These are phyloP conservation scores for Eueremaeus valkanovi DNA, from an alignment of 2,888 invertebrate genomes.

Conservation along the genomic window DNA sequence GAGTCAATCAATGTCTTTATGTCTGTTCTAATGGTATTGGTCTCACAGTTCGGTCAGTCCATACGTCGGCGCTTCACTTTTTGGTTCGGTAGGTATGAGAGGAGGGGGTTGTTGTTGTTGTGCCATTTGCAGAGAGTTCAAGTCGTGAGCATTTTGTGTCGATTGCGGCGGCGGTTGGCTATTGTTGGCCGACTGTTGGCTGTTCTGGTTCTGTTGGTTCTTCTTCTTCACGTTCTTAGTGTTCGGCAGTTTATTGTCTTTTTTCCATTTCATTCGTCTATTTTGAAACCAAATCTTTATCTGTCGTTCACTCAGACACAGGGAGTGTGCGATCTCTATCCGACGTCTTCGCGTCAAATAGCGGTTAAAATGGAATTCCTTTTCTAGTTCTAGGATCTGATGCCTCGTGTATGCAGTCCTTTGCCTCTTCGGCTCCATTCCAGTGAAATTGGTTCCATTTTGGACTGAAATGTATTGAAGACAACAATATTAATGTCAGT, in stretches of 20 bases:
- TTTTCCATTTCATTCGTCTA: conserved; percentile 78
- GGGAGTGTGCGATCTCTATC: conserved; percentile 94
- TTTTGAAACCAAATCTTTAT: too few relatives aligned
- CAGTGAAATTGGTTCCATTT: conserved; percentile 63
- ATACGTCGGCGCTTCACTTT: conserved; percentile 39
- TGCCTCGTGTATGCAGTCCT: conserved; percentile 95
- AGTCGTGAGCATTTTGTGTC: conserved; percentile 34
- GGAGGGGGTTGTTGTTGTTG: conserved; percentile 17
- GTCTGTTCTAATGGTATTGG: too few relatives aligned
- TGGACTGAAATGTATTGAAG: conserved; percentile 31
- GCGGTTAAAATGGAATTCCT: conserved; percentile 96
- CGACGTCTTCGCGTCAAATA: conserved; percentile 90
- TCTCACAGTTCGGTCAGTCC: conserved; percentile 40
- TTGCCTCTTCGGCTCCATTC: conserved; percentile 92
- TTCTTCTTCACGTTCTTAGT: conserved; percentile 73
- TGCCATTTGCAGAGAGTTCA: conserved; percentile 33
- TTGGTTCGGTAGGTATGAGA: conserved; percentile 32
- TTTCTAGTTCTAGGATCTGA: conserved; percentile 94
- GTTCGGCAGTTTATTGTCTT: conserved; percentile 81
- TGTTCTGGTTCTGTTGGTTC: conserved; percentile 65
- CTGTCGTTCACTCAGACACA: conserved; percentile 85
- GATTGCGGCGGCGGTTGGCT: conserved; percentile 29
- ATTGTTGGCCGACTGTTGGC: conserved; percentile 50
- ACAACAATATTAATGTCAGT: too few relatives aligned
- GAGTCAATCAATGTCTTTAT: background rate